phyloP scores from a whole-genome alignment of 1,140 invertebrate species.

The Ganaspis sp. region DNA sequence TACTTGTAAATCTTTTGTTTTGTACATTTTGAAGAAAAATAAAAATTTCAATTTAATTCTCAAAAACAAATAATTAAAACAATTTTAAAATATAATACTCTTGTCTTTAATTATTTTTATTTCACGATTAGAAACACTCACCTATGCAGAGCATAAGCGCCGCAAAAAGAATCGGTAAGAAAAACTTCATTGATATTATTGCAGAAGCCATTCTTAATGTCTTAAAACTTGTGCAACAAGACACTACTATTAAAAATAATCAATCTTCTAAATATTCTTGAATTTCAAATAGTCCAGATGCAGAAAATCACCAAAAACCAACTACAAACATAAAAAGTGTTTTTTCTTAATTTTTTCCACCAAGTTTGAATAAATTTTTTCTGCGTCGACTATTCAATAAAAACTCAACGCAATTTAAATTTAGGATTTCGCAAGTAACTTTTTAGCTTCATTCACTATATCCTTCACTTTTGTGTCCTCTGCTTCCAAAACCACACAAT shows the following conservation, averaged over 20 bases:
- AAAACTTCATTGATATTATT: constrained; percentile 43
- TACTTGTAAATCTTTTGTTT: no score
- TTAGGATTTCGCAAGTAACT: background rate
- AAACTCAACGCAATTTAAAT: background rate
- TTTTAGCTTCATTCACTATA: background rate
- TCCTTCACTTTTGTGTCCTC: background rate
- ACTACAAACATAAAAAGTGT: background rate
- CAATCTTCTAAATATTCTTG: background rate
- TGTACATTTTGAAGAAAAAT: no score
- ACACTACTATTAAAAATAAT: background rate
- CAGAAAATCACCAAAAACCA: background rate
- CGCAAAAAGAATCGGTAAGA: constrained; percentile 60
- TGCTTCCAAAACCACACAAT: background rate
- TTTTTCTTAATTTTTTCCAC: no score
- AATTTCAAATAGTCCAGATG: background rate
- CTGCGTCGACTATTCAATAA: background rate
- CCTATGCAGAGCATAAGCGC: constrained; percentile 62
- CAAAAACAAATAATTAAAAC: no score
- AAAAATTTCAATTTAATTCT: no score
- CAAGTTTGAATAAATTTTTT: background rate
- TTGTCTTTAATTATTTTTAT: no score
- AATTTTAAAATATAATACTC: no score
- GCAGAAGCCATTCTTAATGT: constrained; percentile 48
- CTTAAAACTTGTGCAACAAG: background rate
- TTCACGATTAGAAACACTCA: constrained; percentile 51